Base-by-base conservation (phyloP, 2,797 vertebrate species). In the Thripadectes ignobilis region DNA sequence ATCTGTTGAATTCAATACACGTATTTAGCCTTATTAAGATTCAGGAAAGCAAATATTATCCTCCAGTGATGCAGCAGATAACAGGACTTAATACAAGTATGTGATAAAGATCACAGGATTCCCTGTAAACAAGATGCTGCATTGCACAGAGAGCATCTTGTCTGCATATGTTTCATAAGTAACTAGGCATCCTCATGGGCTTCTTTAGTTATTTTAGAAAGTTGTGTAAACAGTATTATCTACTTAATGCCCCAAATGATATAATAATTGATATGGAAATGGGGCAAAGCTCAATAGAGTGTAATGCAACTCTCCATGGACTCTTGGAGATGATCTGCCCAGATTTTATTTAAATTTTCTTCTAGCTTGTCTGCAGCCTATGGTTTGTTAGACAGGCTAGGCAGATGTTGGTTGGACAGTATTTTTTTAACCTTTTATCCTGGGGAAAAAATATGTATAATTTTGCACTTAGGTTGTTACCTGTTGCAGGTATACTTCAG, bases 71-170 rank as follows among this genome's bases (percentile, higher is more conserved):
- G 83, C 54, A 58, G 89, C 85, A 95, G 88, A 95, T 96, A 96
- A 95, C 92, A 95, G 85, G 83, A 93, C 91, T 95, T 95, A 96
- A 96, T 95, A 95, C 78, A 91, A 96, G 87, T 93, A 51, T 88
- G 91, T 94, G 94, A 93, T 96, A 93, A 95, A 97, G 96, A 97
- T 96, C 94, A 95, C 95, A 97, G 95, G 94, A 95, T 96, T 96
- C 95, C 93, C 95, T 97, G 96, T 97, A 97, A 97, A 97, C 96
- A 97, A 96, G 95, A 95, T 93, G 94, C 88, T 88, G 89, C 89
- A 48, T 73, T 94, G 95, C 93, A 85, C 91, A 88, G 95, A 92
- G 82, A 95, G 59, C 94, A 95, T 96, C 93, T 97, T 93, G 88
- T 92, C 94, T 95, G 96, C 96, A 96, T 94, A 96, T 97, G 93